Percentiles rank a stretch among this genome's conserved stretches.
Conservation (phyloP, 1,140 invertebrate species). For the Pemphigus obesinymphae region DNA sequence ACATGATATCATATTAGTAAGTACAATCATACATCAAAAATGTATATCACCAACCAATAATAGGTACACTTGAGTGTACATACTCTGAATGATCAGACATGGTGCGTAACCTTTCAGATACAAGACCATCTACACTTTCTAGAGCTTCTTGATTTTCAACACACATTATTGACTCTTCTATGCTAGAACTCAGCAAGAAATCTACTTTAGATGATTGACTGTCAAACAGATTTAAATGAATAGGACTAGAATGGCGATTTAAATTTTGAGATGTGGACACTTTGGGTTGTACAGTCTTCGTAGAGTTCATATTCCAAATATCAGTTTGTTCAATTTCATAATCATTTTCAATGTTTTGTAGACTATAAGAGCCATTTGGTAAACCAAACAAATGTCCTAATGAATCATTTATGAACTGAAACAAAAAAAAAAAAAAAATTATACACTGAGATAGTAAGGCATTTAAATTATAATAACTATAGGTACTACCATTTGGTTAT, state of each 20-base stretch:
- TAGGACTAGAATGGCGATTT: constrained; percentile 19
- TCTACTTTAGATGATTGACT: constrained; percentile 26
- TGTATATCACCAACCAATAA: not conserved
- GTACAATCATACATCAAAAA: not conserved
- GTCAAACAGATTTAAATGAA: constrained; percentile 34
- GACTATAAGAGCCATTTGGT: constrained; percentile 10
- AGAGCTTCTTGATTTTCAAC: constrained; percentile 8
- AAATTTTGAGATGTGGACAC: not conserved
- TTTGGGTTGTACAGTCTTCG: not conserved
- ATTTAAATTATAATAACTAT: not conserved
- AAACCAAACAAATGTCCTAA: constrained; percentile 9
- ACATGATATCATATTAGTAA: not conserved
- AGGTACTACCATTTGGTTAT: not conserved
- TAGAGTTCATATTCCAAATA: not conserved
- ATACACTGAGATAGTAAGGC: not conserved
- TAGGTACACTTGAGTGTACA: constrained; percentile 3
- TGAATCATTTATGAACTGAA: constrained; percentile 30
- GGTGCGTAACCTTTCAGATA: constrained; percentile 27
- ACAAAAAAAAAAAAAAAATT: not conserved
- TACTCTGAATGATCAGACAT: constrained; percentile 37
- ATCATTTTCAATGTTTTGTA: not conserved
- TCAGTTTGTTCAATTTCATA: not conserved
- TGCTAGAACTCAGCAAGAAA: constrained; percentile 30
- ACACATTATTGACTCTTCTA: constrained; percentile 37
- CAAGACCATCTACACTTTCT: constrained; percentile 38